A percentile compares a stretch with the other conserved stretches of the same genome.
phyloP scores from a whole-genome alignment of 2,888 invertebrate species.

The Drosophila dives region DNA sequence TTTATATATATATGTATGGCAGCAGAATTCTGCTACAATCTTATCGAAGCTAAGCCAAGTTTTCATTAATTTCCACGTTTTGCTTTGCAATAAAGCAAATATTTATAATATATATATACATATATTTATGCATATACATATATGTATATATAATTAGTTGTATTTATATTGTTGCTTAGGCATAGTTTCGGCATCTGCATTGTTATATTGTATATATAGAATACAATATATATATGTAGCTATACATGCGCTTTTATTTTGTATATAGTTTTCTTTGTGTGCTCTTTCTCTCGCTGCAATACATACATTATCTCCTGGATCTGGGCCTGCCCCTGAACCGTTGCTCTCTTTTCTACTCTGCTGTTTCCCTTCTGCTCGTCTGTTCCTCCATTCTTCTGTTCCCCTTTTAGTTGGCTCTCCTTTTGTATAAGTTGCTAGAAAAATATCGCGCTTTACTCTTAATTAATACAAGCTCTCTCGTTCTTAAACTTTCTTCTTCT shows the following conservation, averaged over 20 bases:
- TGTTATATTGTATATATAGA: conserved; percentile 15
- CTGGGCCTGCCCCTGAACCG: conserved; percentile 18
- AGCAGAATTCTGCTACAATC: conserved; percentile 60
- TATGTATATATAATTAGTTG: conserved; percentile 33
- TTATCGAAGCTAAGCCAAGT: conserved; percentile 75
- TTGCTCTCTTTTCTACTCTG: neutral
- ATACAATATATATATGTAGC: conserved; percentile 16
- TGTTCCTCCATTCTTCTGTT: neutral
- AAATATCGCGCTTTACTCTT: conserved; percentile 56
- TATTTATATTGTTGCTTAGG: conserved; percentile 56
- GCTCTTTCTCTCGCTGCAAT: conserved; percentile 47
- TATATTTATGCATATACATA: conserved; percentile 27
- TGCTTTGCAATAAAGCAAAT: conserved; percentile 43
- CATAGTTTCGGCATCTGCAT: conserved; percentile 60
- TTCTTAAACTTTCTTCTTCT: conserved; percentile 7
- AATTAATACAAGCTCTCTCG: conserved; percentile 20
- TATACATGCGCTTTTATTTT: conserved; percentile 40
- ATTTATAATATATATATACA: conserved; percentile 28
- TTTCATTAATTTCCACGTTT: conserved; percentile 29
- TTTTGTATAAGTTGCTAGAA: conserved; percentile 68
- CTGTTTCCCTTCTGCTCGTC: conserved; percentile 1
- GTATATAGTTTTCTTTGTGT: conserved; percentile 58
- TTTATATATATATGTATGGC: conserved; percentile 39
- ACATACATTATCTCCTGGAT: conserved; percentile 31
- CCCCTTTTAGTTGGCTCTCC: conserved; percentile 12